Evolutionary conservation across 2,888 invertebrate genomes (phyloP), one percentile per base, ranked within the genome.

Genomic region (Danaus chrysippus): DNA sequence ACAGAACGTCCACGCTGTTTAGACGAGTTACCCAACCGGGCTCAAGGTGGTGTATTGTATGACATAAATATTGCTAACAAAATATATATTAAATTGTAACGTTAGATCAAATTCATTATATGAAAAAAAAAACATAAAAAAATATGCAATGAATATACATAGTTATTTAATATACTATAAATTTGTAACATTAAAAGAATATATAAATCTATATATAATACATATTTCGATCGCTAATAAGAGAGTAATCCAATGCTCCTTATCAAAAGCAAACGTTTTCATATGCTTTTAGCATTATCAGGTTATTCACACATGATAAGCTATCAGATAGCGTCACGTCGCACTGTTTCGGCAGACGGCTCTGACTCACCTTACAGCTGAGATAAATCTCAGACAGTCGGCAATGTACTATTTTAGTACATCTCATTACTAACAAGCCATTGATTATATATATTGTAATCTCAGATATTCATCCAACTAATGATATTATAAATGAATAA

Each of bases 1-100:
- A 77, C 74, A 74, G 76, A 75, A 74, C 72, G 71, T 68, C 69
- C 70, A 68, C 69, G 64, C 65, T 62, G 63, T 63, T 66, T 62
- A 61, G 59, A 52, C 52, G 41, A 64, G 46, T 23, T 46, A 54
- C 57, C 54, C 19, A 54, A 57, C 54, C 61, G 54, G 41, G 13
- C 57, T 44, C 61, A 61, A 61, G 61, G 61, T 57, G 54, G 46
- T 54, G 49, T 61, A 56, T 49, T 56, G 59, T 53, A 58, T 56
- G 53, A 42, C 58, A 57, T 61, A 53, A 43, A 17, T 19, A 42
- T 52, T 42, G 56, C 56, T 52, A 54, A 23, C 1, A 1, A 23
- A 23, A 23, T 23, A 23, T 23, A 23, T 23, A 3, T 3, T 5
- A 23, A 5, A 23, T 23, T 23, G 5, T 23, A 5, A 23, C 23